A percentile compares a stretch with the other conserved stretches of the same genome.
Conservation (phyloP, 2,113 vertebrate genomes). For the Burhinus bistriatus region DNA sequence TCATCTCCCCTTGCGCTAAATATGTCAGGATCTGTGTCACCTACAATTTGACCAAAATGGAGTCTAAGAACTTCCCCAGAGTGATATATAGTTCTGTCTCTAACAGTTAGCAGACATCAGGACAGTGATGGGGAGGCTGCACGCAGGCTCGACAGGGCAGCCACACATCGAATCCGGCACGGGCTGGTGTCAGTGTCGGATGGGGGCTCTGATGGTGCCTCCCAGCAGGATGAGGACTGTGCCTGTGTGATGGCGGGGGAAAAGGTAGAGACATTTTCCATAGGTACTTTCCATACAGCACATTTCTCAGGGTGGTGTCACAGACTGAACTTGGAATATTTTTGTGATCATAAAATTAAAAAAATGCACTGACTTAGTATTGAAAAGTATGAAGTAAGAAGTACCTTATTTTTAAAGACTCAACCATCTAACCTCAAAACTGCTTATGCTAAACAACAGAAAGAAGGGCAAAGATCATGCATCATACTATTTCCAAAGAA, state of each 20-base stretch:
- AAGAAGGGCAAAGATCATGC: not conserved
- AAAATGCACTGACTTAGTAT: not conserved
- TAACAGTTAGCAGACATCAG: not conserved
- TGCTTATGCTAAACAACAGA: not conserved
- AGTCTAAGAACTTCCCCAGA: not conserved
- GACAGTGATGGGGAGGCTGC: not conserved
- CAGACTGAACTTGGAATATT: not conserved
- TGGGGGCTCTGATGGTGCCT: not conserved
- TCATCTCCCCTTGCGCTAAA: not conserved
- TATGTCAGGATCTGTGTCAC: not conserved
- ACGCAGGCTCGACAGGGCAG: not conserved
- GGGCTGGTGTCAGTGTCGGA: rapidly evolving
- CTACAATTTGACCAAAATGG: not conserved
- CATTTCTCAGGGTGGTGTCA: not conserved
- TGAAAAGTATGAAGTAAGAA: not conserved
- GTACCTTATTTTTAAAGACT: not conserved
- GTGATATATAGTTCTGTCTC: not conserved
- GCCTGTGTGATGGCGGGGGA: not conserved
- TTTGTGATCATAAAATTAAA: not conserved
- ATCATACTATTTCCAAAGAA: not conserved
- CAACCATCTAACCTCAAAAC: not conserved
- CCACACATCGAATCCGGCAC: rapidly evolving
- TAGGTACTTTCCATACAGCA: not conserved
- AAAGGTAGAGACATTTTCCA: not conserved
- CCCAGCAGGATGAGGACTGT: not conserved